Evolutionary conservation across 53 echinoderm and acorn worm species (phyloP), one percentile per base, ranked within the genome.

Genomic region (Zoroaster sp.): DNA sequence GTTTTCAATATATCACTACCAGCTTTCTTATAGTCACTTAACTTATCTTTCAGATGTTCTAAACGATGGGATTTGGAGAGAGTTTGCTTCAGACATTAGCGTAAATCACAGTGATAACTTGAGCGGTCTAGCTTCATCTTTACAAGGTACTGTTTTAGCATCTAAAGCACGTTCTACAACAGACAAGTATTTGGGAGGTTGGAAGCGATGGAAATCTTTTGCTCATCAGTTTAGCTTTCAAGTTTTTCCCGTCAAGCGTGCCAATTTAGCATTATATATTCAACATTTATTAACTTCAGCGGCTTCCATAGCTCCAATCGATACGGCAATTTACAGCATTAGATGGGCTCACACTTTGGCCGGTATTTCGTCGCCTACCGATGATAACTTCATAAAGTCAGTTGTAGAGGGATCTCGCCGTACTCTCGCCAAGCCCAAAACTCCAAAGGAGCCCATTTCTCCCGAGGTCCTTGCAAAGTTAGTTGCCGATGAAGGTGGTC

Each of bases 381-480:
- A 74, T 18, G 34, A 75, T 63, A 74, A 12, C 53, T 88, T 88
- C 23, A 49, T 87, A 10, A 72, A 87, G 37, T 8, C 52, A 18
- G 47, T 40, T n/a, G 18, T 75, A 37, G 88, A 88, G 33, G 88
- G 76, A 7, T 47, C 31, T 33, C 75, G 90, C 55, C 83, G 83
- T 17, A 74, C 21, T 8, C 87, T 90, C 23, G 90, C 90, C 6
- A 90, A 83, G 46, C 83, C 83, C 5, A 90, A 83, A 41, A 66
- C 79, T 15, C 83, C 73, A 51, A 90, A 90, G 28, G 90, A 83
- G 14, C 83, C 90, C 34, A 83, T 90, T 33, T 90, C 90, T 2
- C 83, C 90, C n/a, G 71, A 71, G 66, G 72, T 43, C n/a, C n/a
- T n/a, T n/a, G n/a, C n/a, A n/a, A n/a, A n/a, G n/a, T n/a, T n/a